Evolutionary conservation across 2,797 vertebrate genomes (phyloP).

Genomic region (Centropyge bicolor): DNA sequence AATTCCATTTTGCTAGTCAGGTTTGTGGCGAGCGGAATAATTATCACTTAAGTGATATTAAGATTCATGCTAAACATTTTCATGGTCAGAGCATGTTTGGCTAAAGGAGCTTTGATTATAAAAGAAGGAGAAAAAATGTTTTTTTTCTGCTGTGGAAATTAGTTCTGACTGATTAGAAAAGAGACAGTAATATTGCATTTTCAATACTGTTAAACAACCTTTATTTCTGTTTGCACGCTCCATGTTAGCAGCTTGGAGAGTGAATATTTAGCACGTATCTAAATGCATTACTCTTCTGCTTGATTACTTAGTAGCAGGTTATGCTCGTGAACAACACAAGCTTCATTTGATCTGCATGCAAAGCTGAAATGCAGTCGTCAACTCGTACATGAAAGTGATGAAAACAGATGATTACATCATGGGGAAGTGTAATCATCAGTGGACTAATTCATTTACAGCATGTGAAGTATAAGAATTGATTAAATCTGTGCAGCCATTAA

Average conservation of each 20-base stretch:
- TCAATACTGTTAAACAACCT: constrained; percentile 18
- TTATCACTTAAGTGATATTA: constrained; percentile 94
- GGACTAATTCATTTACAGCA: constrained; percentile 52
- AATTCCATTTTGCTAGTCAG: constrained; percentile 97
- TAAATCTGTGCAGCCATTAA: constrained; percentile 52
- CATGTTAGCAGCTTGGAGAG: not conserved
- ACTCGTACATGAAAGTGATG: constrained; percentile 12
- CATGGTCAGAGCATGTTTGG: constrained; percentile 89
- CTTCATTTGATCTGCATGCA: not conserved
- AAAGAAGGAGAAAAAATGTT: constrained; percentile 32
- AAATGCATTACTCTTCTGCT: not conserved
- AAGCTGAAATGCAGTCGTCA: constrained; percentile 29
- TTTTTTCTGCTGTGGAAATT: constrained; percentile 26
- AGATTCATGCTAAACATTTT: constrained; percentile 88
- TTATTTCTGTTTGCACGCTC: not conserved
- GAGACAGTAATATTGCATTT: not conserved
- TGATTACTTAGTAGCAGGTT: not conserved
- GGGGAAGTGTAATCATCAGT: constrained; percentile 48
- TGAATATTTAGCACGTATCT: not conserved
- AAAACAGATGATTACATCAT: constrained; percentile 49
- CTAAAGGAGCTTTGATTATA: constrained; percentile 55
- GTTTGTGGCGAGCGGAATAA: constrained; percentile 96
- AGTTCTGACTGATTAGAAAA: constrained; percentile 27
- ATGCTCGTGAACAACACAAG: not conserved
- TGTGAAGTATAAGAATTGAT: constrained; percentile 63